Conservation (phyloP, 2,888 invertebrate genomes). For the Agrochola lota region DNA sequence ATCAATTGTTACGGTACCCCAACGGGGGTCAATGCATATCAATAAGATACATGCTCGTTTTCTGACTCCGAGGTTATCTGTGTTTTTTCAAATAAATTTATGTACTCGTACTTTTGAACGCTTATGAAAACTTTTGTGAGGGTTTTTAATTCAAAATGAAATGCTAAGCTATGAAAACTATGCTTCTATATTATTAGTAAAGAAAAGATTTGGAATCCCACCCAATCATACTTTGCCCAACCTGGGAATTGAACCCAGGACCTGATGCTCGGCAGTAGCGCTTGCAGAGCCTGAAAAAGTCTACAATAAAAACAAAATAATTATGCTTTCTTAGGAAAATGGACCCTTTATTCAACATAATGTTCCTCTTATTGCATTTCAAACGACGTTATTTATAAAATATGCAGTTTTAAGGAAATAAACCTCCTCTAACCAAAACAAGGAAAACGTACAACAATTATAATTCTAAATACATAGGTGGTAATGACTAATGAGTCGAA, state of each 20-base stretch:
- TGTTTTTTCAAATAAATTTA: background rate
- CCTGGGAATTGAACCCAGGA: too few species aligned
- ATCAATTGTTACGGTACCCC: background rate
- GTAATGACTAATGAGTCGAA: slow-evolving; percentile 44
- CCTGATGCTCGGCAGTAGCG: too few species aligned
- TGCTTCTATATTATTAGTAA: background rate
- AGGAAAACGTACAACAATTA: slow-evolving; percentile 51
- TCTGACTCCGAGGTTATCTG: background rate
- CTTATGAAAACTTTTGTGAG: background rate
- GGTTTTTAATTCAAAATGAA: background rate
- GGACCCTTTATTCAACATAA: background rate
- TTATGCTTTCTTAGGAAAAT: background rate
- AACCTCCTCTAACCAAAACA: slow-evolving; percentile 29
- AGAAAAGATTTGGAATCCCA: background rate
- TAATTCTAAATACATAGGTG: slow-evolving; percentile 35
- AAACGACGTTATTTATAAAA: background rate
- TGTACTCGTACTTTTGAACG: background rate
- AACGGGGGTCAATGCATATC: background rate
- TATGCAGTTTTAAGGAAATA: slow-evolving; percentile 21
- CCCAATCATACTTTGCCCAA: too few species aligned
- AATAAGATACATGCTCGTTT: background rate
- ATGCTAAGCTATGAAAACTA: background rate
- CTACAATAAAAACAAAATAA: background rate
- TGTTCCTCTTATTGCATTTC: background rate
- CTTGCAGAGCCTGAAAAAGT: background rate